Percentiles rank a stretch among this genome's conserved stretches.
phyloP scores from a whole-genome alignment of 2,888 invertebrate species.

The Selenia dentaria region DNA sequence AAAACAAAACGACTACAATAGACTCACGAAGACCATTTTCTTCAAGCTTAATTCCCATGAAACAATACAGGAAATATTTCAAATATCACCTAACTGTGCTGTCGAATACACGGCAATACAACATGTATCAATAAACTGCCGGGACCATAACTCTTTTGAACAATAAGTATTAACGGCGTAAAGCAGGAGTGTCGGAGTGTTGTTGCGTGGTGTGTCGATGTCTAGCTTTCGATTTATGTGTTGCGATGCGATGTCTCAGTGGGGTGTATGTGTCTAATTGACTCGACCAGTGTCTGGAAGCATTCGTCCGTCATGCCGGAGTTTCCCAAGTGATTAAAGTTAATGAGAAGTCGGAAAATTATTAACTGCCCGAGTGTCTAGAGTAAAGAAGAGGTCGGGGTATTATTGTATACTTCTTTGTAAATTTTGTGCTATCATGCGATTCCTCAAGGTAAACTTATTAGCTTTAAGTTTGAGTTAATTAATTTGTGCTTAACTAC shows the following conservation, averaged over 20 bases:
- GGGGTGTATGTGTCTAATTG: conserved; percentile 66
- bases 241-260: conserved; percentile 48
- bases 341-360: no score
- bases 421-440: no score
- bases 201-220: conserved; percentile 6
- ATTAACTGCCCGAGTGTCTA: no score
- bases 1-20: no score
- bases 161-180: conserved; percentile 32
- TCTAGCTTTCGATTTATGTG: conserved; percentile 55
- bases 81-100: conserved; percentile 8
- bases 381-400: no score
- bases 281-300: conserved; percentile 63
- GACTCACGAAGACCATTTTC: no score
- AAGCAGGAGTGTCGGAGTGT: conserved; percentile 10
- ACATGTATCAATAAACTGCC: conserved; percentile 17
- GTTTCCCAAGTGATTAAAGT: no score
- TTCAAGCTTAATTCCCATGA: no score
- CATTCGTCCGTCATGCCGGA: background rate
- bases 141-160: conserved; percentile 29
- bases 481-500: no score
- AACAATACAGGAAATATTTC: conserved; percentile 13
- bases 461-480: no score
- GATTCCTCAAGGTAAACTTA: no score
- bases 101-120: conserved; percentile 9
- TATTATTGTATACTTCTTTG: no score